Base-by-base conservation (phyloP, 2,113 vertebrate species). In the Chinchilla lanigera region DNA sequence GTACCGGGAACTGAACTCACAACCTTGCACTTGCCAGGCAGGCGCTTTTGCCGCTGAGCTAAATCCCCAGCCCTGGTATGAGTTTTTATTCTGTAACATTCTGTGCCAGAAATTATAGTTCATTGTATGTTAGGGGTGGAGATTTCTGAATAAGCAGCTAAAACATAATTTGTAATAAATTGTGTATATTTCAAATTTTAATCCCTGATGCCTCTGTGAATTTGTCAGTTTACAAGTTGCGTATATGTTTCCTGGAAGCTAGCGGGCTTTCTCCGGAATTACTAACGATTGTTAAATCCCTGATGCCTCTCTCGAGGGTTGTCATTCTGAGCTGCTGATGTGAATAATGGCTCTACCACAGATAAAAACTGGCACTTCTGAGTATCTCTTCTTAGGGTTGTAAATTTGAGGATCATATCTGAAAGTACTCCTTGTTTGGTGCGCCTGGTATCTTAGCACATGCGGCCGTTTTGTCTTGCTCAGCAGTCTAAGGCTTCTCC, bases 141-240 rank as follows among this genome's bases (percentile, higher is more conserved):
- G 80, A 65, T 84, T 92, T 95, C 95, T 92, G 61, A 96, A 84
- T 84, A 92, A 94, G 47, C 89, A 87, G 63, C 60, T 93, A 71
- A 97, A 81, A 50, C 54, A 56, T 75, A 93, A 86, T 16, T 92
- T 96, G 60, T 9, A 30, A 16, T 81, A 71, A 87, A 75, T 90
- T 93, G 28, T 91, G 60, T 87, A 3, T 47, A 89, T 89, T 69
- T 93, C 96, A 83, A 80, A 85, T 69, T 97, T 97, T 90, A 95
- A 77, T 87, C 30, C 38, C 17, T 87, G 35, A 67, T 88, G 83
- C 28, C 93, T 52, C 54, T 77, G 56, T 78, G 47, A 86, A 80
- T 12, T 22, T 94, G 26, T 92, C 33, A 92, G 63, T 67, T 94
- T 92, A 86, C 84, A 93, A 20, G 50, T 96, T 97, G 95, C 77